These are phyloP conservation scores for Phodopus roborovskii DNA, from an alignment of 2,113 vertebrate genomes.

Conservation along the genomic window DNA sequence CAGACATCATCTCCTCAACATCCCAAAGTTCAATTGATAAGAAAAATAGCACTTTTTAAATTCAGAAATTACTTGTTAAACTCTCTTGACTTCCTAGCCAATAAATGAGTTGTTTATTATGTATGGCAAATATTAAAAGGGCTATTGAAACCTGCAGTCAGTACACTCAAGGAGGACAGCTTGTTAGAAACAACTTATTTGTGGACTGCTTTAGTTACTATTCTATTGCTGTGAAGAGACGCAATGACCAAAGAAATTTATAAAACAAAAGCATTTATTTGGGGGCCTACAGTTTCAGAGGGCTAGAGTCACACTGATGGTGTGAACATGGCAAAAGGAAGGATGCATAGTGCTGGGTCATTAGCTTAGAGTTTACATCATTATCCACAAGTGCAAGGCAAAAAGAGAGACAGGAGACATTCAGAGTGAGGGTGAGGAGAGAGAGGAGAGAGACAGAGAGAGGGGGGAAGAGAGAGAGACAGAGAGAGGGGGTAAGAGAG, in stretches of 20 bases:
- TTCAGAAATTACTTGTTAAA: constrained; percentile 13
- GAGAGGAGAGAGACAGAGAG: too few relatives aligned
- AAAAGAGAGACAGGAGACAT: neutral
- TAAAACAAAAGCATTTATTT: neutral
- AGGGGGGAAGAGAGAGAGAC: neutral
- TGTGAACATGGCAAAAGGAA: neutral
- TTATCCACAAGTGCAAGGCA: neutral
- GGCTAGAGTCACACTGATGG: neutral
- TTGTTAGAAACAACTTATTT: neutral
- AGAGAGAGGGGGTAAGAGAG: neutral
- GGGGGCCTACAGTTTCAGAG: neutral
- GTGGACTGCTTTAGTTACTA: neutral
- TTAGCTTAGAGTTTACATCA: neutral
- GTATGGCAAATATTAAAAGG: constrained; percentile 5
- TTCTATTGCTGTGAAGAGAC: neutral
- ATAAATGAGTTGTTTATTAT: constrained; percentile 2
- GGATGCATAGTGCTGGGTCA: neutral
- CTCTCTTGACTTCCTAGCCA: constrained; percentile 11
- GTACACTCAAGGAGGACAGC: neutral
- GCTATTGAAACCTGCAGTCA: neutral
- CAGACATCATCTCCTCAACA: neutral
- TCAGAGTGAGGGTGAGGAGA: too few relatives aligned
- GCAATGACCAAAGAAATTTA: neutral
- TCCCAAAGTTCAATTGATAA: neutral
- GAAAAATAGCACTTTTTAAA: neutral